Base-by-base conservation (phyloP, 1,140 invertebrate species). In the Ericerus pela region DNA sequence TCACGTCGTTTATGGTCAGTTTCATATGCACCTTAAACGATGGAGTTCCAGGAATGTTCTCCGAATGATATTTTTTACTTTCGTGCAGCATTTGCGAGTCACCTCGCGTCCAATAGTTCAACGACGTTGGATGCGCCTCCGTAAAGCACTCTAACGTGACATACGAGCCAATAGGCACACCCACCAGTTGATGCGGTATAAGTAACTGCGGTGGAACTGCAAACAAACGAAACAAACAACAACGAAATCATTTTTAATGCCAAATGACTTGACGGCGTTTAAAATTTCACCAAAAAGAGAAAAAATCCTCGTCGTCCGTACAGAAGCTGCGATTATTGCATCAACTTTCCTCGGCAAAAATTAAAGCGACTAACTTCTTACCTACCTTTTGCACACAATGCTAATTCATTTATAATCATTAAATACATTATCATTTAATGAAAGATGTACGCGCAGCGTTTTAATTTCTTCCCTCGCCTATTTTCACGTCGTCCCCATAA, bases 21-120 rank as follows among this genome's bases (percentile, higher is more conserved):
- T 76, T 79, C 85, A 89, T 88, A 62, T 88, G 84, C 12, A 81
- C 53, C 65, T 88, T 89, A 64, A 90, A 89, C 12, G 79, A 73
- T 1, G 82, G 81, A 33, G 68, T 66, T 33, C 80, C 80, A 20
- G 81, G 72, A 3, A 57, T 64, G 12, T 69, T 67, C 18, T 73
- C 69, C 5, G 73, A 70, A 58, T 80, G 81, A 68, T 89, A 90
- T 69, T 91, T 91, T 36, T 14, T 18, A 70, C 66, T 85, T 62
- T 89, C 85, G 62, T 88, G 85, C 51, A 92, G 88, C 85, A 91
- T 91, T 64, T 84, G 77, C 2, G 84, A 84, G 61, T 87, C 84
- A 61, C 88, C 85, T 52, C 82, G 71, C 0, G 85, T 88, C 90
- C 90, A 94, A 67, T 91, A 92, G 71, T 92, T 92, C 22, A 92